Evolutionary conservation across 2,113 vertebrate species (phyloP).

Genomic region (Xerus inauris): DNA sequence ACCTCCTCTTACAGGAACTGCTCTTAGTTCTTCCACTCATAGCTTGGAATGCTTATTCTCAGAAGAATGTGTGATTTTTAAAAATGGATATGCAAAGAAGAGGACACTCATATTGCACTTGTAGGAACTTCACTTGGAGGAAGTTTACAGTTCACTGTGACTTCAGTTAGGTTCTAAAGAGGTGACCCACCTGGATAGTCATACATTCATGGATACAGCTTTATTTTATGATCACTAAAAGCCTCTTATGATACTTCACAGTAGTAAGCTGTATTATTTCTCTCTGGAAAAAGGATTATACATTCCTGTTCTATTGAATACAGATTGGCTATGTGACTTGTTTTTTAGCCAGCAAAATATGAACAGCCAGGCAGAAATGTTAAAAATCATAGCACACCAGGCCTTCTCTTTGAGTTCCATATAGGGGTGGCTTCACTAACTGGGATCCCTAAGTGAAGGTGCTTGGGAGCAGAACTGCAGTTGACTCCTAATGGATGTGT

Average conservation of each 20-base stretch:
- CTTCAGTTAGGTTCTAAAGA: not conserved
- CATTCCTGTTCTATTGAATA: not conserved
- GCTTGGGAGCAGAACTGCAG: not conserved
- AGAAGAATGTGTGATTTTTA: constrained; percentile 24
- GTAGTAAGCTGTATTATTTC: not conserved
- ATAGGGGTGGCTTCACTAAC: not conserved
- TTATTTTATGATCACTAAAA: not conserved
- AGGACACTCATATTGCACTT: not conserved
- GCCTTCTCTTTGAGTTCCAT: not conserved
- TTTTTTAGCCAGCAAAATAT: not conserved
- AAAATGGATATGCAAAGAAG: constrained; percentile 30
- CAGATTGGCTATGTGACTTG: not conserved
- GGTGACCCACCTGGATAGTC: not conserved
- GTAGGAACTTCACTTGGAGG: not conserved
- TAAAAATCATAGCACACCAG: not conserved
- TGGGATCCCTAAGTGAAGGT: not conserved
- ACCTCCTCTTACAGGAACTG: constrained; percentile 48
- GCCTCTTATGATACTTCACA: not conserved
- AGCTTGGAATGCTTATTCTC: constrained; percentile 45
- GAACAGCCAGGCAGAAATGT: not conserved
- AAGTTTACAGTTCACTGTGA: not conserved
- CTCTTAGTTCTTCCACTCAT: not conserved
- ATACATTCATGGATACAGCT: not conserved
- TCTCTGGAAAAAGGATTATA: constrained; percentile 1
- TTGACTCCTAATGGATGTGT: not conserved